Evolutionary conservation across 2,113 vertebrate genomes (phyloP).

Genomic region (Bolborhynchus lineola): DNA sequence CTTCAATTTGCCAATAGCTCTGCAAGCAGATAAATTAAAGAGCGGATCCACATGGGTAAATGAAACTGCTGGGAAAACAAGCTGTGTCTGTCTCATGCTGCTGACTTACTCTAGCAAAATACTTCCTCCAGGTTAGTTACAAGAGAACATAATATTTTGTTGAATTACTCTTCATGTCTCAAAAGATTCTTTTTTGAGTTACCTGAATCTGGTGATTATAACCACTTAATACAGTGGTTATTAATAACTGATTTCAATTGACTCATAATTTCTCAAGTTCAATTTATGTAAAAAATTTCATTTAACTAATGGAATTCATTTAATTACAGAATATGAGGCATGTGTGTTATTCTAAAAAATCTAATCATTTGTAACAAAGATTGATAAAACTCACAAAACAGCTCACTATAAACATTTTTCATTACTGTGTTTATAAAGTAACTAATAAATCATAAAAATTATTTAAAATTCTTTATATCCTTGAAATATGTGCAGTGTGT

Average conservation of each 20-base stretch:
- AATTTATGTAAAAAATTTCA: conserved; percentile 9
- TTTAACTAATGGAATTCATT: conserved; percentile 41
- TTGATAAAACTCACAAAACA: background rate
- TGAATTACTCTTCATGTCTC: background rate
- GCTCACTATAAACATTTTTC: background rate
- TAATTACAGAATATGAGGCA: background rate
- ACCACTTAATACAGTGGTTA: background rate
- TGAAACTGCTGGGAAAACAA: background rate
- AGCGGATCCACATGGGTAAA: background rate
- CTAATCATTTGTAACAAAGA: background rate
- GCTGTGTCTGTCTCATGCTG: background rate
- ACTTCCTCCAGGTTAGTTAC: background rate
- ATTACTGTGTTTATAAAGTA: background rate
- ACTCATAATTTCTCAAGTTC: background rate
- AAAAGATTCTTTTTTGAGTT: background rate
- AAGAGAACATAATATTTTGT: background rate
- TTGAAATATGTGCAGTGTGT: background rate
- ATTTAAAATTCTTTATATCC: background rate
- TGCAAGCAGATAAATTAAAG: background rate
- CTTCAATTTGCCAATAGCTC: background rate
- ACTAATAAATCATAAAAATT: background rate
- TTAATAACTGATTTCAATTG: background rate
- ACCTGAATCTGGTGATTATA: background rate
- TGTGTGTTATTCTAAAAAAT: background rate
- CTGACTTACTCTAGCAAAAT: background rate